Evolutionary conservation across 2,113 vertebrate species (phyloP), one percentile per base, ranked within the genome.

Genomic region (Phylloscopus whistleri): DNA sequence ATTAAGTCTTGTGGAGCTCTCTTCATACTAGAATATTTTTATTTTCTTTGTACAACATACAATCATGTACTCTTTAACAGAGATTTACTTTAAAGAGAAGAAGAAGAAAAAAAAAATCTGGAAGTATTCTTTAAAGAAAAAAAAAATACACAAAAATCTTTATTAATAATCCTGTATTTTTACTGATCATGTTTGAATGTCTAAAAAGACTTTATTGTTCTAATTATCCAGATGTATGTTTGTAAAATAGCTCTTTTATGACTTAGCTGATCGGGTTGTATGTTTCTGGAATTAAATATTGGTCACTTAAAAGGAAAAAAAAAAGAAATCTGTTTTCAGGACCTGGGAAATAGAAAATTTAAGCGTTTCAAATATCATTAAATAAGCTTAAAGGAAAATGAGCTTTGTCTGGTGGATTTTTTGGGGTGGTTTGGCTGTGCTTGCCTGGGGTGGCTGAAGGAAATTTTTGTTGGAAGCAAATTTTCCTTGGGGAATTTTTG

Each of bases 161-260:
- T 98, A 98, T 98, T 98, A 97, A 98, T 98, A 98, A 98, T 98
- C 98, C 97, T 98, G 98, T 98, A 98, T 99, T 98, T 98, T 98
- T 98, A 98, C 98, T 98, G 98, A 98, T 98, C 96, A 97, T 98
- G 98, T 98, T 98, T 98, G 98, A 98, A 98, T 98, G 98, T 98
- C 98, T 98, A 97, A 98, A 97, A 98, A 98, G 98, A 98, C 98
- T 98, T 98, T 98, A 98, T 98, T 98, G 98, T 98, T 98, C 98
- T 98, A 98, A 98, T 98, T 98, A 98, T 98, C 98, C 97, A 98
- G 97, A 98, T 98, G 97, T 98, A 98, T 98, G 98, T 98, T 98
- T 98, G 97, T 98, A 98, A 98, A 98, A 98, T 98, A 99, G 98
- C 98, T 98, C 98, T 98, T 98, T 98, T 98, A 98, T 98, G 97